Conservation (phyloP, 2,797 vertebrate species). For the Mycteria americana region DNA sequence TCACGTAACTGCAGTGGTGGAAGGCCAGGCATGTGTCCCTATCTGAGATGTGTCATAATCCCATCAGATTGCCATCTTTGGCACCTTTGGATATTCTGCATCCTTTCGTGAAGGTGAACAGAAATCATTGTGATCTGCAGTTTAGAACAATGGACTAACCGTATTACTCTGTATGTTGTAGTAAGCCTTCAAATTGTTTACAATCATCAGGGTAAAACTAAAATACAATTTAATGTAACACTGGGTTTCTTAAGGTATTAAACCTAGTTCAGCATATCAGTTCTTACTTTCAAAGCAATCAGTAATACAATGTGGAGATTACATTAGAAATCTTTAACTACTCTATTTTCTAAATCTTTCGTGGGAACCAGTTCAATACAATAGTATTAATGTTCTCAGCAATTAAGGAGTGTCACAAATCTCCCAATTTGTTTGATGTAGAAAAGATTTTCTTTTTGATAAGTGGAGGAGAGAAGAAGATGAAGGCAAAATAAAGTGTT, state of each 20-base stretch:
- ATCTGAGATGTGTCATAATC: neutral
- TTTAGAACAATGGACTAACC: neutral
- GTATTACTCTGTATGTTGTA: neutral
- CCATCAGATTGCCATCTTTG: neutral
- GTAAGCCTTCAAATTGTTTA: neutral
- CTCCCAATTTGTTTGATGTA: neutral
- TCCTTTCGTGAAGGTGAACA: neutral
- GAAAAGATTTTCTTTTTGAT: neutral
- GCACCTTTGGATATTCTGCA: neutral
- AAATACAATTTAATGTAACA: neutral
- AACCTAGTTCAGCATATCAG: neutral
- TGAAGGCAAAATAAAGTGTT: neutral
- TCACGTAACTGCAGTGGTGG: neutral
- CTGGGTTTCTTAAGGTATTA: neutral
- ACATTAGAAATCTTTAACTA: neutral
- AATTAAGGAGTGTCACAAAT: neutral
- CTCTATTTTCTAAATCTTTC: neutral
- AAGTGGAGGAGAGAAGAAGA: neutral
- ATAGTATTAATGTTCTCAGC: neutral
- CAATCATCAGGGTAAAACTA: neutral
- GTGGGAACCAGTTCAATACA: neutral
- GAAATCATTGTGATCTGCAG: neutral
- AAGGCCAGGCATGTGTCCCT: neutral
- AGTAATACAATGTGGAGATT: neutral
- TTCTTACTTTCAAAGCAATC: neutral